These are phyloP conservation scores for Eueremaeus valkanovi DNA, from an alignment of 2,888 invertebrate genomes.

Conservation along the genomic window DNA sequence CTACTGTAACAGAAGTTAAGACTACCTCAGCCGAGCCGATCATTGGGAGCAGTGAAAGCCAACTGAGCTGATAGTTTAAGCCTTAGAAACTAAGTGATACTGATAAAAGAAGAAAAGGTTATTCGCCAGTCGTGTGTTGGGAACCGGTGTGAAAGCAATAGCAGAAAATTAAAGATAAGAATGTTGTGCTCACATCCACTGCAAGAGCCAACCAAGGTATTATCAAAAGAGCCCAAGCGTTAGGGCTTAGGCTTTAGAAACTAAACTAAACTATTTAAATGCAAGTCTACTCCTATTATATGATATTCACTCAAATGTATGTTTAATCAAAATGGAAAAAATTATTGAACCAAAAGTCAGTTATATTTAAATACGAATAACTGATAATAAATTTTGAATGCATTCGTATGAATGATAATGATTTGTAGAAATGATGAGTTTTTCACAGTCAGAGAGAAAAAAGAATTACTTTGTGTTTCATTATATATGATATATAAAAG, in stretches of 20 bases:
- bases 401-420: slow-evolving; percentile 17
- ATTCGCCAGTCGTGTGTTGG: neutral
- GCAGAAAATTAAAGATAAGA: slow-evolving; percentile 36
- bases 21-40: too few species aligned
- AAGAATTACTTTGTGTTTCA: neutral
- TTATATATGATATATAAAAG: neutral
- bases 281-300: neutral
- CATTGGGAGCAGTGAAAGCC: neutral
- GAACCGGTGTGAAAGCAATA: neutral
- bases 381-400: slow-evolving; percentile 19
- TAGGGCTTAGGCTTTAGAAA: neutral
- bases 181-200: neutral
- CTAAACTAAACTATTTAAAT: slow-evolving; percentile 14
- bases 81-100: neutral
- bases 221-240: slow-evolving; percentile 11
- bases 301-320: neutral
- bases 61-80: slow-evolving; percentile 17
- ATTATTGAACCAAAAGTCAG: slow-evolving; percentile 28
- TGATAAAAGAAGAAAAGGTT: slow-evolving; percentile 28
- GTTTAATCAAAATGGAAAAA: slow-evolving; percentile 16
- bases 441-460: neutral
- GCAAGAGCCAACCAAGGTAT: neutral
- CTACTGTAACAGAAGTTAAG: neutral
- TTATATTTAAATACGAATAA: neutral
- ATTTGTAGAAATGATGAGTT: neutral